A percentile compares a stretch with the other conserved stretches of the same genome.
phyloP scores from a whole-genome alignment of 2,888 invertebrate genomes.

The Lordiphosa fenestrarum region DNA sequence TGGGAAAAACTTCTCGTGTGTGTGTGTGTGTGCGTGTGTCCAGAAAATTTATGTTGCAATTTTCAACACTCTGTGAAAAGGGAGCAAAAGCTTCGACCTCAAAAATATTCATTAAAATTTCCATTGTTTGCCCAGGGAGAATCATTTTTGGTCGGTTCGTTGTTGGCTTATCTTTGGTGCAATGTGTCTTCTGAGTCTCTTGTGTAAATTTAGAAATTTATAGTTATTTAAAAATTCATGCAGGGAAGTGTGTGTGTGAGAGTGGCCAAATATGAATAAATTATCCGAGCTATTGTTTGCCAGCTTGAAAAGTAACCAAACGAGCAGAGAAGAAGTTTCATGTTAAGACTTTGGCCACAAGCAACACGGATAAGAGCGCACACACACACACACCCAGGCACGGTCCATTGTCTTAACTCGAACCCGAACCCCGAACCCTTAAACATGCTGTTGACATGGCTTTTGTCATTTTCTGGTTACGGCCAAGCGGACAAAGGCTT shows the following conservation, averaged over 20 bases:
- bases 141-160: constrained; percentile 30
- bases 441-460: constrained; percentile 69
- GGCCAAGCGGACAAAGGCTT: constrained; percentile 62
- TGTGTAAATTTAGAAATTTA: constrained; percentile 75
- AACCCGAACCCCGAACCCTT: constrained; percentile 46
- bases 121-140: constrained; percentile 63
- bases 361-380: constrained; percentile 53
- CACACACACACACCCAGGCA: constrained; percentile 14
- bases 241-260: constrained; percentile 18
- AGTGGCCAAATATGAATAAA: constrained; percentile 67
- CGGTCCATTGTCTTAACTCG: constrained; percentile 53
- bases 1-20: constrained; percentile 1
- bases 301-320: constrained; percentile 63
- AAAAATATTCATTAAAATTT: constrained; percentile 68
- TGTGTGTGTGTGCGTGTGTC: constrained; percentile 7
- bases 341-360: constrained; percentile 59
- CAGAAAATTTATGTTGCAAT: constrained; percentile 65
- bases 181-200: constrained; percentile 68
- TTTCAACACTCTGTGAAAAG: constrained; percentile 60
- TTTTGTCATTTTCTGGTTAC: constrained; percentile 73
- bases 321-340: constrained; percentile 26
- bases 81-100: constrained; percentile 39
- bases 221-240: constrained; percentile 74
- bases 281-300: constrained; percentile 68
- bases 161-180: constrained; percentile 65